Evolutionary conservation across 2,888 invertebrate species (phyloP).

Genomic region (Xestia rhomboidea): DNA sequence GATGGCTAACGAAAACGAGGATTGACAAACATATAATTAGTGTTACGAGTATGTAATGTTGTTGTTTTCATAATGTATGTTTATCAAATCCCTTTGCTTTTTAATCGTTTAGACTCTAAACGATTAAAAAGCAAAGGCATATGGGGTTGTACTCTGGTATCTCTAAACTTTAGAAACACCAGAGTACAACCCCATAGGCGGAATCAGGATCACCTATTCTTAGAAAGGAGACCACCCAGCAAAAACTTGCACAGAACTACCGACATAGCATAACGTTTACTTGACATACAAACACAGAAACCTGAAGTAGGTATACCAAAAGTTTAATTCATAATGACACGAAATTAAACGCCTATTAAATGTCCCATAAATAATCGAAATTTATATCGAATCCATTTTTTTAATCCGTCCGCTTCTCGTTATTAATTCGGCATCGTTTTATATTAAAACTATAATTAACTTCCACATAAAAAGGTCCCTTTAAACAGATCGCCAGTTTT

Average conservation of each 20-base stretch:
- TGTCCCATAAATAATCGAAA: slow-evolving; percentile 85
- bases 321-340: slow-evolving; percentile 74
- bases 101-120: slow-evolving; percentile 10
- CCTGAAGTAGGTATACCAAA: slow-evolving; percentile 39
- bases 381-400: slow-evolving; percentile 87
- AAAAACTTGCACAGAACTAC: slow-evolving; percentile 6
- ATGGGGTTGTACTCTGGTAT: too few relatives aligned
- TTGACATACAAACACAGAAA: slow-evolving; percentile 18
- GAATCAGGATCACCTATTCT: slow-evolving; percentile 16
- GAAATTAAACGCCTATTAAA: slow-evolving; percentile 83
- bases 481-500: slow-evolving; percentile 83
- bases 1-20: not conserved
- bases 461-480: slow-evolving; percentile 84
- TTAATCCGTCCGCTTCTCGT: slow-evolving; percentile 84
- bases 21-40: not conserved
- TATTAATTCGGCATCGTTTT: slow-evolving; percentile 87
- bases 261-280: not conserved
- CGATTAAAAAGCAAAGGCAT: too few relatives aligned
- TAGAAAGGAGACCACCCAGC: slow-evolving; percentile 42
- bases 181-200: not conserved
- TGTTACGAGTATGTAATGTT: not conserved
- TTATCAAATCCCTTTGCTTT: not conserved
- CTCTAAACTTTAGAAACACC: too few relatives aligned
- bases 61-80: too few relatives aligned
- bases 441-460: slow-evolving; percentile 89